A percentile compares a stretch with the other conserved stretches of the same genome.
Evolutionary conservation across 2,113 vertebrate genomes (phyloP).

Genomic region (Strix aluco): DNA sequence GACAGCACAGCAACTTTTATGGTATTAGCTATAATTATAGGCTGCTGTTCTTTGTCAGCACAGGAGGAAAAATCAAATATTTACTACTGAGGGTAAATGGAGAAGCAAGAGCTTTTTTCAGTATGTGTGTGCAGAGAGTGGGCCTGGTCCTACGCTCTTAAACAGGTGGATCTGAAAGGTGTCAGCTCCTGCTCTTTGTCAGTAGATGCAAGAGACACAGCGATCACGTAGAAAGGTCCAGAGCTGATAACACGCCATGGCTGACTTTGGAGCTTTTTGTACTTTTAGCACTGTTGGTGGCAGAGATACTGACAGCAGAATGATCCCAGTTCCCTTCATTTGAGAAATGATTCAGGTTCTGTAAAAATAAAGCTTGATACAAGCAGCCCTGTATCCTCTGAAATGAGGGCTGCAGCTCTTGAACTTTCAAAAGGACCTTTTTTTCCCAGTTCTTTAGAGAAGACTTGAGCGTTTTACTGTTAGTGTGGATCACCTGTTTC

Average conservation of each 20-base stretch:
- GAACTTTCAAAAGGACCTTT: background rate
- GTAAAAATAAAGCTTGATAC: conserved; percentile 44
- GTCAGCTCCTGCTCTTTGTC: background rate
- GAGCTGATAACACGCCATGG: background rate
- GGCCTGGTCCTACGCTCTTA: background rate
- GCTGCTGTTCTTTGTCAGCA: background rate
- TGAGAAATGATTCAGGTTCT: conserved; percentile 27
- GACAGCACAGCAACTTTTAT: background rate
- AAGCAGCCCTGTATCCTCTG: background rate
- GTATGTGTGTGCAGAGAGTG: background rate
- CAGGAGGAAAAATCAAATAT: background rate
- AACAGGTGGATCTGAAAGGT: background rate
- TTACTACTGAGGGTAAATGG: background rate
- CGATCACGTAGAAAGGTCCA: background rate
- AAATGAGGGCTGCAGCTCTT: background rate
- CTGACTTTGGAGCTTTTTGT: background rate
- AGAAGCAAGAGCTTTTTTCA: background rate
- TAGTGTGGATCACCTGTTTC: background rate
- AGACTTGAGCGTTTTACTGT: background rate
- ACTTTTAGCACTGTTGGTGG: conserved; percentile 47
- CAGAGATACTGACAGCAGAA: background rate
- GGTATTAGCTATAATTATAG: background rate
- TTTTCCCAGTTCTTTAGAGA: background rate
- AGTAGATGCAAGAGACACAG: background rate
- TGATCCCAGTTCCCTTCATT: background rate